phyloP scores from a whole-genome alignment of 30 jellyfish, hydroid and myxozoan genomes.

The Turritopsis rubra region DNA sequence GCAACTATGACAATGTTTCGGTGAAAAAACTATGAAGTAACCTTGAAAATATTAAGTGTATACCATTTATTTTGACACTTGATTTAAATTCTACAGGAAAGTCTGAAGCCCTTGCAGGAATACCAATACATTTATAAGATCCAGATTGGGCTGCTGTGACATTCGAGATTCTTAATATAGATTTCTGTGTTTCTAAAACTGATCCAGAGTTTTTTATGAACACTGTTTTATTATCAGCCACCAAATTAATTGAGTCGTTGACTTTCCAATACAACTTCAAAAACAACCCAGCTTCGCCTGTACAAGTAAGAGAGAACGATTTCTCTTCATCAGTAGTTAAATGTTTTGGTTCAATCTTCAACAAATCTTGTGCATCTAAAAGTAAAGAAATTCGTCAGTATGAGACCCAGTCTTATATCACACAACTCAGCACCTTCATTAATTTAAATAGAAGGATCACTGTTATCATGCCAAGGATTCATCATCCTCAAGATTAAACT shows the following conservation, averaged over 20 bases:
- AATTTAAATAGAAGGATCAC: no score
- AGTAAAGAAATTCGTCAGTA: background rate
- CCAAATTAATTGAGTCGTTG: constrained; percentile 27
- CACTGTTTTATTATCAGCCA: constrained; percentile 11
- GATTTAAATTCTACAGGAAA: constrained; percentile 3
- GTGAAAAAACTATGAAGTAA: no score
- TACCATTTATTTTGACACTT: constrained; percentile 24
- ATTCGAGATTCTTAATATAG: constrained; percentile 21
- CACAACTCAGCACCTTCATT: no score
- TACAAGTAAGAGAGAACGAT: constrained; percentile 38
- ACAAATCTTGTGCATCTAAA: constrained; percentile 15
- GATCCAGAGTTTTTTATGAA: constrained; percentile 21
- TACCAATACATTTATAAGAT: constrained; percentile 58
- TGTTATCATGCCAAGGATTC: no score
- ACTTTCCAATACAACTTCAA: constrained; percentile 48
- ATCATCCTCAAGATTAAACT: no score
- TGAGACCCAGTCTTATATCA: no score
- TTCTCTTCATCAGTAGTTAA: constrained; percentile 31
- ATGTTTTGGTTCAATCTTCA: constrained; percentile 14
- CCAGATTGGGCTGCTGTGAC: constrained; percentile 60
- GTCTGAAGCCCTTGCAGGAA: constrained; percentile 36
- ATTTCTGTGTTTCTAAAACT: constrained; percentile 24
- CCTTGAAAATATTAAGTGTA: background rate
- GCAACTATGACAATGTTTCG: no score
- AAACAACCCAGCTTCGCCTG: constrained; percentile 45